phyloP scores from a whole-genome alignment of 2,113 vertebrate species.

The Entomyzon cyanotis region DNA sequence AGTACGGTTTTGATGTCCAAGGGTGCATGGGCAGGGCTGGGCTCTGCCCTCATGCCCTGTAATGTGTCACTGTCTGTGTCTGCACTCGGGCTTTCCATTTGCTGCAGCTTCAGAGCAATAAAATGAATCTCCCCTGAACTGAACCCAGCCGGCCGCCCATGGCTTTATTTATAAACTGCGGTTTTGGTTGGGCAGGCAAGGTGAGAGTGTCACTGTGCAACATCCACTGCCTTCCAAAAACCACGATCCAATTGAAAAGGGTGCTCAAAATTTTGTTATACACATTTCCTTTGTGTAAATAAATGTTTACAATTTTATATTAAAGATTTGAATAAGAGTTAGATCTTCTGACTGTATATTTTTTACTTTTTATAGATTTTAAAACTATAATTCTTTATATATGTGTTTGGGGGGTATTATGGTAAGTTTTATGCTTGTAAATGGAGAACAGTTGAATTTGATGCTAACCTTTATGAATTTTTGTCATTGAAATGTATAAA shows the following conservation, averaged over 20 bases:
- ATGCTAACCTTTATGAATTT: conserved; percentile 77
- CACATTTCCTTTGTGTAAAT: conserved; percentile 86
- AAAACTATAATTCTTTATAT: conserved; percentile 87
- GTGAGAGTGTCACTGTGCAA: conserved; percentile 61
- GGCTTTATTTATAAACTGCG: conserved; percentile 80
- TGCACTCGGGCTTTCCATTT: conserved; percentile 62
- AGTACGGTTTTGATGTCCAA: background rate
- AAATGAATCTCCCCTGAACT: conserved; percentile 67
- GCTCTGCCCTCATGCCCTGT: conserved; percentile 39
- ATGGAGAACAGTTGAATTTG: conserved; percentile 76
- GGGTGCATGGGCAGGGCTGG: conserved; percentile 39
- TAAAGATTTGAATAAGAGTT: conserved; percentile 81
- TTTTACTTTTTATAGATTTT: conserved; percentile 90
- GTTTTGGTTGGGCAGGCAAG: conserved; percentile 56
- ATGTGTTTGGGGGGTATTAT: conserved; percentile 75
- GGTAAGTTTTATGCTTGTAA: conserved; percentile 79
- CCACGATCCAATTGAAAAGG: conserved; percentile 75
- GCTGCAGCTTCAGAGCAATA: conserved; percentile 81
- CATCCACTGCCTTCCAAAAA: conserved; percentile 73
- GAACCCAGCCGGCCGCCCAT: conserved; percentile 60
- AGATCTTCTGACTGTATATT: conserved; percentile 87
- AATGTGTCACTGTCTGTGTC: background rate
- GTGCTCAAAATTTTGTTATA: conserved; percentile 78
- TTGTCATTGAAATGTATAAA: conserved; percentile 78
- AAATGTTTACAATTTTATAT: conserved; percentile 90